phyloP scores from a whole-genome alignment of 37 sponge, comb jelly and placozoan genomes.

The Petrosia ficiformis region DNA sequence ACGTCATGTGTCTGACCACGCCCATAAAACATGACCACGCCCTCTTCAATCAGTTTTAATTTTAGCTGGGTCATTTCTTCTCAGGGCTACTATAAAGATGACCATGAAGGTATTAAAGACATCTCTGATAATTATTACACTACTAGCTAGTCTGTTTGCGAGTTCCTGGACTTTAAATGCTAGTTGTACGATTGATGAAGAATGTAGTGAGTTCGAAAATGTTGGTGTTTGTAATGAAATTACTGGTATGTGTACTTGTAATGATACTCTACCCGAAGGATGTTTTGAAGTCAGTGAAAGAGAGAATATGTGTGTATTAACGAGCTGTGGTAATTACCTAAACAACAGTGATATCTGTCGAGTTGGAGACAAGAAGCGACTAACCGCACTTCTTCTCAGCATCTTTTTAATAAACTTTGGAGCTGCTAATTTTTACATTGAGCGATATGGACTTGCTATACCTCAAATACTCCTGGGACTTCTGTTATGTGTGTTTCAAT shows the following conservation, averaged over 20 bases:
- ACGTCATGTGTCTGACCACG: too few relatives aligned
- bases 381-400: conserved; percentile 57
- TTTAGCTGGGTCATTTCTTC: too few relatives aligned
- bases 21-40: too few relatives aligned
- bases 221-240: neutral
- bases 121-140: too few relatives aligned
- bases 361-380: conserved; percentile 5
- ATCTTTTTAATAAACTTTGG: conserved; percentile 76
- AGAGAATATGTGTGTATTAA: conserved; percentile 2
- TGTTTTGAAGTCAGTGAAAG: neutral
- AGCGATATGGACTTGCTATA: conserved; percentile 57
- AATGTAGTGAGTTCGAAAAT: neutral
- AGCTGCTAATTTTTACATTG: conserved; percentile 85
- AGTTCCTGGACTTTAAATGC: too few relatives aligned
- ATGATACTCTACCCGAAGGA: neutral
- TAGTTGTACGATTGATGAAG: neutral
- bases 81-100: too few relatives aligned
- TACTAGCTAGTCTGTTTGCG: too few relatives aligned
- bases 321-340: conserved; percentile 20
- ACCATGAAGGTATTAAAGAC: too few relatives aligned
- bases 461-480: conserved; percentile 74
- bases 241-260: neutral
- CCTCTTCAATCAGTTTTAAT: too few relatives aligned
- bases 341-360: conserved; percentile 21
- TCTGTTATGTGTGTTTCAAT: conserved; percentile 53